These are phyloP conservation scores for Bombus sibiricus DNA, from an alignment of 1,140 invertebrate species.

Conservation along the genomic window DNA sequence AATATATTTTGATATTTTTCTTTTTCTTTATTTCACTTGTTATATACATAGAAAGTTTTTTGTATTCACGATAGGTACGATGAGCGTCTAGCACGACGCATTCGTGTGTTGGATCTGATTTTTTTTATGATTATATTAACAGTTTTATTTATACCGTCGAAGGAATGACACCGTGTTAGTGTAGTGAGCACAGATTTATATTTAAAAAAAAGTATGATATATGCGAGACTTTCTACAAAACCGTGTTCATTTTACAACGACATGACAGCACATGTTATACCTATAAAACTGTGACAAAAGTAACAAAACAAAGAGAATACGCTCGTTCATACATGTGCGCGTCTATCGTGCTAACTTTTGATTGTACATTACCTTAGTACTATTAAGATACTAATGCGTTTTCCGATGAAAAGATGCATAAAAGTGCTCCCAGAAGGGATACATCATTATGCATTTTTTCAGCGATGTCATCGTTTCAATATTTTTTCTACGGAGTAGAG, in stretches of 20 bases:
- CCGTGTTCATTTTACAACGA: constrained; percentile 65
- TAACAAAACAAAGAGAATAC: background rate
- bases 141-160: constrained; percentile 32
- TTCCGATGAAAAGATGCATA: constrained; percentile 50
- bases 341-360: constrained; percentile 63
- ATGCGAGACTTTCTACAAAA: constrained; percentile 58
- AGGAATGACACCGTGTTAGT: constrained; percentile 20
- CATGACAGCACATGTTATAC: constrained; percentile 57
- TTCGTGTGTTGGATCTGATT: constrained; percentile 34
- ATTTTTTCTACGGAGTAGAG: constrained; percentile 72
- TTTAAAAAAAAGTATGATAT: constrained; percentile 45
- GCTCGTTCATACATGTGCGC: constrained; percentile 45
- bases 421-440: background rate
- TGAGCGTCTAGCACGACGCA: constrained; percentile 17
- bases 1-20: constrained; percentile 60
- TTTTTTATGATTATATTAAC: constrained; percentile 33
- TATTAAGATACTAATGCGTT: constrained; percentile 65
- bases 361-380: constrained; percentile 71
- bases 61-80: constrained; percentile 35
- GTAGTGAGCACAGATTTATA: constrained; percentile 24
- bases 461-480: constrained; percentile 50
- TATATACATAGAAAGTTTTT: constrained; percentile 35
- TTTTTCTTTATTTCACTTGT: constrained; percentile 57
- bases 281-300: constrained; percentile 12
- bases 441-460: constrained; percentile 55